Evolutionary conservation across 1,140 invertebrate species (phyloP), one percentile per base, ranked within the genome.

Genomic region (Colletes latitarsis): DNA sequence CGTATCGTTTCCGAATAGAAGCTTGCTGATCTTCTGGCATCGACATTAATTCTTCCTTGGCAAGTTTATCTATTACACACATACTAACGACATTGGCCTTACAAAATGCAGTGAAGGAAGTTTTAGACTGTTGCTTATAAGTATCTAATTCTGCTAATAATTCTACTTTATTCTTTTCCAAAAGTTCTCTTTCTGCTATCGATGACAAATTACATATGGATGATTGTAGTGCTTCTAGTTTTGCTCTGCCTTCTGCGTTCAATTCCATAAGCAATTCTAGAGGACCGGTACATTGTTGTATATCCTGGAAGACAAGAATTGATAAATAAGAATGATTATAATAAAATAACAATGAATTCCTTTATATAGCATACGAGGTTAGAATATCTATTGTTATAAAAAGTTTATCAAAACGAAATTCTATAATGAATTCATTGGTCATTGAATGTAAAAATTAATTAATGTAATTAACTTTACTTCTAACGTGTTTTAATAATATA

Each of bases 11-110:
- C 70, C 96, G 93, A 30, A 96, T 92, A 58, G 94, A 91, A 14
- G 95, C 89, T 82, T 94, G 93, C 68, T 93, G 94, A 62, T 96
- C 95, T 43, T 95, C 94, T 1, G 94, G 92, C 63, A 94, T 94
- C 14, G 92, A 91, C 3, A 97, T 91, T 62, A 97, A 91, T 85
- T 97, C 95, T 41, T 96, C 95, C 82, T 96, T 96, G 80, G 96
- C 94, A 6, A 94, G 92, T 91, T 96, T 97, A 75, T 97, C 96
- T 78, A 97, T 97, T 52, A 95, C 95, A 88, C 96, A 94, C 92
- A 96, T 95, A 78, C 96, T 95, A 41, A 94, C 94, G 15, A 97
- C 94, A 91, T 97, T 97, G 0, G 96, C 96, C 86, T 97, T 96
- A 88, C 96, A 95, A 90, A 97, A 97, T 68, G 96, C 95, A 83